Evolutionary conservation across 2,113 vertebrate species (phyloP).

Genomic region (Chrysemys picta): DNA sequence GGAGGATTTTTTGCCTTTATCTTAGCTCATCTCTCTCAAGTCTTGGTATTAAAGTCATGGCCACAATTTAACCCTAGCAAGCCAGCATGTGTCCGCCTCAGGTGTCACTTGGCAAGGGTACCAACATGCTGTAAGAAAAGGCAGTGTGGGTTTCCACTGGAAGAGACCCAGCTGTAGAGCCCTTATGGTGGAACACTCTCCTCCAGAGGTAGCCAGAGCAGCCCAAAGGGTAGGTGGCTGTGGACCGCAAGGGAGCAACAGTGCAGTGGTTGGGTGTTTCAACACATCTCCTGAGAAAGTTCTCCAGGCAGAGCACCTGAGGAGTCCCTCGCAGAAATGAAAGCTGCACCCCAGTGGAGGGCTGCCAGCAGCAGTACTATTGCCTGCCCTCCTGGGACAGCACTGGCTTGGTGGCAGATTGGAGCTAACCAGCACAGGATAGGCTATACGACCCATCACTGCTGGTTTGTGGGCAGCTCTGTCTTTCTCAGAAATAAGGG

Average conservation of each 20-base stretch:
- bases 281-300: not conserved
- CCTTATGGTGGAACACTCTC: not conserved
- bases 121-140: not conserved
- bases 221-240: not conserved
- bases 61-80: constrained; percentile 1
- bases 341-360: not conserved
- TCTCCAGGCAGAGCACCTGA: not conserved
- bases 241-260: not conserved
- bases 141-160: not conserved
- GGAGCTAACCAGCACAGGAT: not conserved
- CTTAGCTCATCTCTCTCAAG: not conserved
- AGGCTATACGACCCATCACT: no score
- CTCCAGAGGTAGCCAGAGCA: not conserved
- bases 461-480: not conserved
- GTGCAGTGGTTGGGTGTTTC: not conserved
- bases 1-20: not conserved
- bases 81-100: not conserved
- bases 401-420: not conserved
- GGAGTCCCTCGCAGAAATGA: not conserved
- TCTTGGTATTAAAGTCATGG: not conserved
- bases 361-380: not conserved
- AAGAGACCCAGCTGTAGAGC: not conserved
- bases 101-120: not conserved
- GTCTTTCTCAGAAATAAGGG: not conserved
- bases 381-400: not conserved